These are phyloP conservation scores for Apotomis turbidana DNA, from an alignment of 2,888 invertebrate genomes.

Conservation along the genomic window DNA sequence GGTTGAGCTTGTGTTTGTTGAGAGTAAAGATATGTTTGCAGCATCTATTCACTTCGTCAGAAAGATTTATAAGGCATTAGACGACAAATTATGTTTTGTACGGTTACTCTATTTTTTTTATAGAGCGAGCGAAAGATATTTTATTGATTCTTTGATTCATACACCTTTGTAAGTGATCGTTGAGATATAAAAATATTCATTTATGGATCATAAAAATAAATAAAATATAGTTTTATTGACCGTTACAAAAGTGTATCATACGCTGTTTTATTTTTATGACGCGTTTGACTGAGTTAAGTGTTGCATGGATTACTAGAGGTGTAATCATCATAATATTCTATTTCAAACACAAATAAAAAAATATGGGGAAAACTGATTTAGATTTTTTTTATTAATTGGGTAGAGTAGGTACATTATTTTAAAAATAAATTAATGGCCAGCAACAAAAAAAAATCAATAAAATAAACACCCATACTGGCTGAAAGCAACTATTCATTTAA, in stretches of 20 bases:
- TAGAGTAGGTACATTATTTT: no score
- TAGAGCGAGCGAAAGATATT: constrained; percentile 48
- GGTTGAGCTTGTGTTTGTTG: neutral
- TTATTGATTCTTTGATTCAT: constrained; percentile 52
- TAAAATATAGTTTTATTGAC: constrained; percentile 33
- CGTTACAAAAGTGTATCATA: constrained; percentile 10
- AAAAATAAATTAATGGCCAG: no score
- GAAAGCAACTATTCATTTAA: constrained; percentile 4
- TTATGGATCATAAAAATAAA: constrained; percentile 31
- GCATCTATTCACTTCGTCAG: constrained; percentile 53
- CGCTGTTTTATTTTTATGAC: constrained; percentile 2
- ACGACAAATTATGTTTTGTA: constrained; percentile 59
- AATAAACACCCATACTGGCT: neutral
- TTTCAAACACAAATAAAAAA: no score
- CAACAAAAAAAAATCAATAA: neutral
- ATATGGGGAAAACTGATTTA: no score
- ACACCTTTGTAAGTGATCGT: constrained; percentile 46
- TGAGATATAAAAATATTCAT: constrained; percentile 41
- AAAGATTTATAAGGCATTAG: constrained; percentile 66
- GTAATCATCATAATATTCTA: no score
- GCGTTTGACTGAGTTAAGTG: neutral
- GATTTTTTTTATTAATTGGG: no score
- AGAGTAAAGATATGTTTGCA: neutral
- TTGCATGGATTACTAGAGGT: no score
- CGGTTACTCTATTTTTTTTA: constrained; percentile 51